A percentile compares a stretch with the other conserved stretches of the same genome.
Evolutionary conservation across 2,797 vertebrate species (phyloP).

Genomic region (Myotis daubentonii): DNA sequence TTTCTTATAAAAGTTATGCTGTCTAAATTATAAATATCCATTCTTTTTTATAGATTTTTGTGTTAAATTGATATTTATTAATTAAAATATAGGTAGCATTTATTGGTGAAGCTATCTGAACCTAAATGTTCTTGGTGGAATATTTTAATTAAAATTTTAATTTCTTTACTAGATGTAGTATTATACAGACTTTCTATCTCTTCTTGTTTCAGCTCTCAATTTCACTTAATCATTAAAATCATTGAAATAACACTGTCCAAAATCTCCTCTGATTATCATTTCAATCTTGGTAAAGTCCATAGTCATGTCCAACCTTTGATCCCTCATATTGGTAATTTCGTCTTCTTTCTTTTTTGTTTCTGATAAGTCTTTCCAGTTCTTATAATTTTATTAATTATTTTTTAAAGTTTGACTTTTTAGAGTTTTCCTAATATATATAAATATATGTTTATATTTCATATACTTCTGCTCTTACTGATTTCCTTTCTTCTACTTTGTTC

Average conservation of each 20-base stretch:
- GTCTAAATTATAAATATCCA: background rate
- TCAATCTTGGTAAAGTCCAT: background rate
- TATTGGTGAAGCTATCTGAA: background rate
- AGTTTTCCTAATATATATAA: background rate
- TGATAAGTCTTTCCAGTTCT: background rate
- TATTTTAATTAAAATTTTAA: background rate
- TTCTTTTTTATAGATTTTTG: background rate
- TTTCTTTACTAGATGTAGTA: background rate
- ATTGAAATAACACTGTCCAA: background rate
- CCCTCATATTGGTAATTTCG: background rate
- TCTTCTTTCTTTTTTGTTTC: background rate
- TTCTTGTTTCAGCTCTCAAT: conserved; percentile 34
- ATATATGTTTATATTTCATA: background rate
- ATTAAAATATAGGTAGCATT: background rate
- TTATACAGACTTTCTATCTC: background rate
- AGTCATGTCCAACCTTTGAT: background rate
- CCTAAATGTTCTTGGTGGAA: background rate
- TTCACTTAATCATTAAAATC: conserved; percentile 15
- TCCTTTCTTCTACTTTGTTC: background rate
- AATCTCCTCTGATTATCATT: background rate
- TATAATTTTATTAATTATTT: background rate
- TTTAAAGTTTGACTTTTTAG: background rate
- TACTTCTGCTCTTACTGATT: background rate
- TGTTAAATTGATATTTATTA: background rate
- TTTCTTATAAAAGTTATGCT: conserved; percentile 18